Base-by-base conservation (phyloP, 1,140 invertebrate genomes). In the Solenopsis fugax region DNA sequence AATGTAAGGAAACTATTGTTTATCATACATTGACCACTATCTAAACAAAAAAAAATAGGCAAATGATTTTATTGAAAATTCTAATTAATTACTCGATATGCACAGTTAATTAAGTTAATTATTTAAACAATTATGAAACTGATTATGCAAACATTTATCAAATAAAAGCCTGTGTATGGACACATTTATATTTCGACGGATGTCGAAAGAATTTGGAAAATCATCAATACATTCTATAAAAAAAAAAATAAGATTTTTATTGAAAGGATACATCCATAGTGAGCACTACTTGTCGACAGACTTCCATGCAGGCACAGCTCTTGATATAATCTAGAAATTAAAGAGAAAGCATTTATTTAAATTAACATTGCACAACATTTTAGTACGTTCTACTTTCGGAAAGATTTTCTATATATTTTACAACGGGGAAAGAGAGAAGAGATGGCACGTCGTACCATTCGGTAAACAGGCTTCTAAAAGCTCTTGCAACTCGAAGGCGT, bases 401-500 rank as follows among this genome's bases (percentile, higher is more conserved):
- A 52, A 78, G 2, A 52, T 18, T 48, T 73, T 41, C 21, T 65
- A 12, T 69, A 37, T 67, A 60, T 71, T 78, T 75, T 85, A 80
- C 10, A 67, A 54, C 65, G 69, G 54, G n/a, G n/a, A 56, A 24
- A 86, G 88, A 86, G 29, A 29, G 29, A 29, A 29, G 29, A 0
- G 29, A 29, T 29, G 29, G 29, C 4, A 90, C 21, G 13, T 73
- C 50, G 78, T 92, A 97, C 97, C 98, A 95, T 99, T 99, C 6
- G 98, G 98, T 86, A 99, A 96, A 95, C 98, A 99, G 13, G 97
- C 98, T 93, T 99, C 98, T 16, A 99, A 95, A 21, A 99, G 95
- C 94, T 99, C 98, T 94, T 99, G 98, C 13, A 99, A 95, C 93
- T 99, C 98, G 92, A 99, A 99, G 10, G 98, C 97, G 92, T 98